Base-by-base conservation (phyloP, 1,140 invertebrate genomes). In the Leptopilina boulardi region DNA sequence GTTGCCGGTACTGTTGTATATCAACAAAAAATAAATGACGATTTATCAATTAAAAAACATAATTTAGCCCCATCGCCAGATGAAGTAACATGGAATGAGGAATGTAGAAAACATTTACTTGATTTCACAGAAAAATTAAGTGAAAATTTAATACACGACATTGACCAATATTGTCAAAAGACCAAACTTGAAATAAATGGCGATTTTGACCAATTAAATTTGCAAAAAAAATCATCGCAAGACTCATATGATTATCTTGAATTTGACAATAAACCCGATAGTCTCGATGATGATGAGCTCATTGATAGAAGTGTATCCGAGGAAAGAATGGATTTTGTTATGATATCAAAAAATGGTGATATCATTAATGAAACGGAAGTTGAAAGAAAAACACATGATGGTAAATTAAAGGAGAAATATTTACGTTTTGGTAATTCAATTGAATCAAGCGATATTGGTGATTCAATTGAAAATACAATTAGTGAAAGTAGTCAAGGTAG, bases 71-170 rank as follows among this genome's bases (percentile, higher is more conserved):
- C 84, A 0, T 85, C 83, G 1, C 83, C 81, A 13, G 88, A 90
- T 47, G 91, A 92, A 23, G 91, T 91, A 79, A 89, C 89, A 0
- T 94, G 94, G 92, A 92, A 92, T 80, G 92, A 94, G 84, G 94
- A 95, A 77, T 93, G 93, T 72, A 91, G 92, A 75, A 93, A 93
- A 80, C 94, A 96, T 86, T 89, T 96, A 54, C 94, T 94, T 2
- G 95, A 96, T 81, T 96, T 96, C 80, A 95, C 95, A 0, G 95
- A 96, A 83, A 95, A 95, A 85, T 86, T 95, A 4, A 93, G 92
- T 76, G 95, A 95, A 83, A 95, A 95, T 83, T 88, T 96, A 38
- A 91, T 96, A 56, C 92, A 94, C 74, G 95, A 96, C 89, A 94
- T 96, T 66, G 95, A 96, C 83, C 93, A 95, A 86, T 96, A 93